Evolutionary conservation across 2,888 invertebrate genomes (phyloP).

Genomic region (Tenthredo scrophulariae): DNA sequence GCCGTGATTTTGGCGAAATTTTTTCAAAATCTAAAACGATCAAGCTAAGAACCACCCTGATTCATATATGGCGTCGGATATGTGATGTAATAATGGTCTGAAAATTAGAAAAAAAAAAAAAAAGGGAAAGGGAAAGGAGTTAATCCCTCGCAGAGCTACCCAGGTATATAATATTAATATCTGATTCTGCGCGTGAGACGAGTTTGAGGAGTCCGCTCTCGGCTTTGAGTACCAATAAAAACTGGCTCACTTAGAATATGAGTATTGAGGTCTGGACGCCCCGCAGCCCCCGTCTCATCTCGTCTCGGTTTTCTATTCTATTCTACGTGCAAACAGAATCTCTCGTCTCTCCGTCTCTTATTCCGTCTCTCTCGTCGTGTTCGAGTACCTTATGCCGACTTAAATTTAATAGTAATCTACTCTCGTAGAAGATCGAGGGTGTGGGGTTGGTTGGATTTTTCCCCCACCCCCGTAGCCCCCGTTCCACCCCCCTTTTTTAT

Average conservation of each 20-base stretch:
- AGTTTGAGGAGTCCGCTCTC: not conserved
- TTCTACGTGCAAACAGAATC: not conserved
- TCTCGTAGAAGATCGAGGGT: not conserved
- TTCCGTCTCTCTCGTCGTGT: not conserved
- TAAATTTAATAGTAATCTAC: slow-evolving; percentile 36
- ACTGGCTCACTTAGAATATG: not conserved
- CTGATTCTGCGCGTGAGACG: slow-evolving; percentile 1
- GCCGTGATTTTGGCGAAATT: too few relatives aligned
- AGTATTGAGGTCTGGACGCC: slow-evolving; percentile 15
- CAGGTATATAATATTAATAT: slow-evolving; percentile 13
- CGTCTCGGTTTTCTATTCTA: not conserved
- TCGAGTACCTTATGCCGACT: slow-evolving; percentile 16
- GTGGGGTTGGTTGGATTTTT: too few relatives aligned
- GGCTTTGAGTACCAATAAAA: slow-evolving; percentile 30
- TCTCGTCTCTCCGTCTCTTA: too few relatives aligned
- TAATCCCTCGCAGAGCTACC: not conserved
- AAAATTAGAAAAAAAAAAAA: not conserved
- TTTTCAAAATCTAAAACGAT: too few relatives aligned
- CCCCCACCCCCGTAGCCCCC: too few relatives aligned
- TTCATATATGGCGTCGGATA: too few relatives aligned
- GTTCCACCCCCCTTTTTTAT: too few relatives aligned
- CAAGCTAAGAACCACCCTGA: not conserved
- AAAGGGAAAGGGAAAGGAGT: not conserved
- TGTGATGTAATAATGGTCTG: too few relatives aligned
- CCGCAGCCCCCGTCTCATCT: not conserved